phyloP scores from a whole-genome alignment of 2,113 vertebrate genomes.

The Triplophysa tibetana region DNA sequence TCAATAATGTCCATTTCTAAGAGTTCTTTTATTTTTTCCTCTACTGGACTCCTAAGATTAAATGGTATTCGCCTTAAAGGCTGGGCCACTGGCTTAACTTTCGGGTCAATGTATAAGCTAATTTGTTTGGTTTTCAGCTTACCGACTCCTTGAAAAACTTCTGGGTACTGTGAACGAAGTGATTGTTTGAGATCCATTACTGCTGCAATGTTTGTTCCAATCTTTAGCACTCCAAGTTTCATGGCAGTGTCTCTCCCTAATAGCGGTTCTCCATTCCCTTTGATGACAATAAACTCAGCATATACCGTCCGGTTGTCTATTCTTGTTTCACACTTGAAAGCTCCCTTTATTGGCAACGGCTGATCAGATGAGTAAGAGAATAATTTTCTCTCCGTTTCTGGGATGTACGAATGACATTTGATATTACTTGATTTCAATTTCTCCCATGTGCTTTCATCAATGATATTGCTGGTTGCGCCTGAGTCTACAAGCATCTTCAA shows the following conservation, averaged over 20 bases:
- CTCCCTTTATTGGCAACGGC: conserved; percentile 26
- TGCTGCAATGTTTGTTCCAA: conserved; percentile 28
- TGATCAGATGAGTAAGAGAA: conserved; percentile 41
- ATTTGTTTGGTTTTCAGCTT: conserved; percentile 46
- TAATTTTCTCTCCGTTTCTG: neutral
- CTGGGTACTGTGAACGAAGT: conserved; percentile 34
- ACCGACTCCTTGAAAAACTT: conserved; percentile 36
- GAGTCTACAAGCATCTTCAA: no score
- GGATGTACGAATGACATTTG: no score
- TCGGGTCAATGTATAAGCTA: conserved; percentile 31
- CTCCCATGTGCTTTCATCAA: no score
- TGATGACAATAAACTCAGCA: conserved; percentile 33
- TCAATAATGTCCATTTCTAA: conserved; percentile 49
- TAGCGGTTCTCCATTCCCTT: neutral
- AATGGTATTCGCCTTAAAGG: conserved; percentile 30
- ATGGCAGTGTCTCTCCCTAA: conserved; percentile 5
- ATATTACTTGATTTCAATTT: no score
- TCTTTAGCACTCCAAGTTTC: conserved; percentile 35
- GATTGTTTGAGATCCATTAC: conserved; percentile 13
- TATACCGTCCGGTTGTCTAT: neutral
- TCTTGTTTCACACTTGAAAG: conserved; percentile 41
- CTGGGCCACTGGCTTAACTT: conserved; percentile 34
- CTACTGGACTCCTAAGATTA: conserved; percentile 18
- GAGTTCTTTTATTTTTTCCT: conserved; percentile 34
- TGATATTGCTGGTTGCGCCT: no score